Percentiles rank a stretch among this genome's conserved stretches.
Evolutionary conservation across 2,888 invertebrate species (phyloP).

Genomic region (Fragum whitleyi): DNA sequence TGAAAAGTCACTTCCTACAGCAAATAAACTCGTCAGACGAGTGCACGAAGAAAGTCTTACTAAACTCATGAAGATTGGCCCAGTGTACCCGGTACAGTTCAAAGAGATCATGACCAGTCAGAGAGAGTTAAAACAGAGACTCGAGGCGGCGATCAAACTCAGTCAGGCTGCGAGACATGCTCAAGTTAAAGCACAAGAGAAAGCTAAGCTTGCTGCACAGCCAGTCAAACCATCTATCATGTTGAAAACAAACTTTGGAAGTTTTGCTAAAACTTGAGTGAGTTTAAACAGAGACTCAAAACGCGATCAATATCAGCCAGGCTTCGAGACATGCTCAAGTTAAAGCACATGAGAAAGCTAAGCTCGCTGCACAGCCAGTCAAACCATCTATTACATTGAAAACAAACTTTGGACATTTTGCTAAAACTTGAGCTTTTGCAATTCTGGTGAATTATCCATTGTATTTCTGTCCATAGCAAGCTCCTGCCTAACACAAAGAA

Average conservation of each 20-base stretch:
- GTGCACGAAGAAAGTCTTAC: conserved; percentile 96
- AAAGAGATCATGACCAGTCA: conserved; percentile 95
- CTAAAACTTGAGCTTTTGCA: conserved; percentile 19
- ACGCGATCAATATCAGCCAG: conserved; percentile 92
- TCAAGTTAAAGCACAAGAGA: conserved; percentile 65
- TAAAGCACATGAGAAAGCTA: conserved; percentile 65
- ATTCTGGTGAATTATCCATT: too few relatives aligned
- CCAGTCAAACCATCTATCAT: conserved; percentile 71
- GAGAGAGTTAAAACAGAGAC: conserved; percentile 91
- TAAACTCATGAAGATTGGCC: conserved; percentile 95
- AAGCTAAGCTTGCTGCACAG: conserved; percentile 63
- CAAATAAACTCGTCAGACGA: conserved; percentile 63
- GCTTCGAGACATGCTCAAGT: conserved; percentile 87
- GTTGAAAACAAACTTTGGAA: conserved; percentile 93
- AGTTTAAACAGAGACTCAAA: conserved; percentile 93
- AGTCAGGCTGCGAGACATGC: conserved; percentile 88
- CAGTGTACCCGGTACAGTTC: conserved; percentile 97
- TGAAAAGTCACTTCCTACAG: conserved; percentile 81
- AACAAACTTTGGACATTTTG: conserved; percentile 96
- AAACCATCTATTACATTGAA: conserved; percentile 73
- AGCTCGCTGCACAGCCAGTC: conserved; percentile 64
- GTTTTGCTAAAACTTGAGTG: conserved; percentile 88
- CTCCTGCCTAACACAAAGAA: too few relatives aligned
- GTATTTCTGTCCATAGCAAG: too few relatives aligned
- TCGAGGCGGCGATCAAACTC: conserved; percentile 94